Base-by-base conservation (phyloP, 2,113 vertebrate species). In the Catharus minimus region DNA sequence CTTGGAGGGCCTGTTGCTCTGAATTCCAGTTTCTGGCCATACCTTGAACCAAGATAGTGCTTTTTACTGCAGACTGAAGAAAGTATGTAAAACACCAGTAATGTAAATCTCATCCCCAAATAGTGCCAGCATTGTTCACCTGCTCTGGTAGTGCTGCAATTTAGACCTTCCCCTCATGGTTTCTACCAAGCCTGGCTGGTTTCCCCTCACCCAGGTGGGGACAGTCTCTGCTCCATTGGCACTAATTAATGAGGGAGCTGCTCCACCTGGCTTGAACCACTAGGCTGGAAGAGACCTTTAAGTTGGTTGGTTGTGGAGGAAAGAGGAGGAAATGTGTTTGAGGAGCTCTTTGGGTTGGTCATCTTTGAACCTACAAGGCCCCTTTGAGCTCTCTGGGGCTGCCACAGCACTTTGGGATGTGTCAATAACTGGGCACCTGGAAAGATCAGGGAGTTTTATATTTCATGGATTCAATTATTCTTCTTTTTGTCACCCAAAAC, bases 101-200 rank as follows among this genome's bases (percentile, higher is more conserved):
- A 23, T 11, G 15, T 43, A 50, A 13, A 71, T 30, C 56, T 69
- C 8, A 11, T 66, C 43, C 47, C 33, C 22, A 27, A 41, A 19
- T 1, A 27, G 38, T 16, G 58, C 72, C 41, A 66, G 28, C 10
- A 2, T 11, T 22, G n/a, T 28, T 55, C 78, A 67, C 53, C 79
- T 88, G 88, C 23, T 17, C 1, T 26, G 2, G 5, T 1, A 13
- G 36, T 6, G 36, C 26, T 68, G 64, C n/a, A 30, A 1, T 15
- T 39, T 0, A 36, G 14, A 49, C 7, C 7, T 66, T 33, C 32
- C n/a, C 23, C 4, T 2, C 0, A 2, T 1, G 17, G 20, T 32
- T 79, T 36, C 9, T 36, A 27, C 3, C 9, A 39, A 22, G 38
- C 27, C 32, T 56, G n/a, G 24, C 8, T 53, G 9, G 1, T 52